A percentile compares a stretch with the other conserved stretches of the same genome.
Conservation (phyloP, 2,113 vertebrate genomes). For the Monopterus albus region DNA sequence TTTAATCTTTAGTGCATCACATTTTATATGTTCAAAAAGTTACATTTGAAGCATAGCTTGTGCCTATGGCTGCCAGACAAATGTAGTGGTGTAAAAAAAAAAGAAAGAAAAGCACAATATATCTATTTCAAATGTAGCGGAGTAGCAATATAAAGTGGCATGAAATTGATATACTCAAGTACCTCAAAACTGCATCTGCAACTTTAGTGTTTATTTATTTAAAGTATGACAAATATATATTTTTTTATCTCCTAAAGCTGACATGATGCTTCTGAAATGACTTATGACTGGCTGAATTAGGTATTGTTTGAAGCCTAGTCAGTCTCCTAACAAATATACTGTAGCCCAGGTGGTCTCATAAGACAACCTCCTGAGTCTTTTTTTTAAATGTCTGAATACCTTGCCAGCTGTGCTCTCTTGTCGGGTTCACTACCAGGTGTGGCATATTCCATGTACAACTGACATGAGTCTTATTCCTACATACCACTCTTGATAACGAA, state of each 20-base stretch:
- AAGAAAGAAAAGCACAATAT: too few relatives aligned
- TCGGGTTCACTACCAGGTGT: constrained; percentile 40
- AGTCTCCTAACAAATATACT: constrained; percentile 47
- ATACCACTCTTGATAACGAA: not conserved
- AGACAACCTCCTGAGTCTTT: constrained; percentile 27
- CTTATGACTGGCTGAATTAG: constrained; percentile 15
- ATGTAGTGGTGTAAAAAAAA: not conserved
- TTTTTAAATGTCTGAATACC: constrained; percentile 37
- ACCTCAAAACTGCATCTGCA: too few relatives aligned
- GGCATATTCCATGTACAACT: constrained; percentile 31
- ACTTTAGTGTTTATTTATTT: too few relatives aligned
- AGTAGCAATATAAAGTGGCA: not conserved
- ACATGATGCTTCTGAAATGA: constrained; percentile 23
- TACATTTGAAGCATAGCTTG: too few relatives aligned
- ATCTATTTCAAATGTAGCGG: not conserved
- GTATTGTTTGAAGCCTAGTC: constrained; percentile 14
- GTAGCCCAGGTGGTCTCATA: constrained; percentile 61
- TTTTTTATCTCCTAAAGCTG: not conserved
- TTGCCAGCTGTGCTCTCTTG: constrained; percentile 58
- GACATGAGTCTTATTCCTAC: constrained; percentile 4
- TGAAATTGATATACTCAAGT: not conserved
- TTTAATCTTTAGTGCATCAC: not conserved
- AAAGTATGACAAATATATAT: not conserved
- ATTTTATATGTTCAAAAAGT: too few relatives aligned
- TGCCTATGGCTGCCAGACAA: not conserved